Evolutionary conservation across 2,888 invertebrate genomes (phyloP).

Genomic region (Scaptomyza parva): DNA sequence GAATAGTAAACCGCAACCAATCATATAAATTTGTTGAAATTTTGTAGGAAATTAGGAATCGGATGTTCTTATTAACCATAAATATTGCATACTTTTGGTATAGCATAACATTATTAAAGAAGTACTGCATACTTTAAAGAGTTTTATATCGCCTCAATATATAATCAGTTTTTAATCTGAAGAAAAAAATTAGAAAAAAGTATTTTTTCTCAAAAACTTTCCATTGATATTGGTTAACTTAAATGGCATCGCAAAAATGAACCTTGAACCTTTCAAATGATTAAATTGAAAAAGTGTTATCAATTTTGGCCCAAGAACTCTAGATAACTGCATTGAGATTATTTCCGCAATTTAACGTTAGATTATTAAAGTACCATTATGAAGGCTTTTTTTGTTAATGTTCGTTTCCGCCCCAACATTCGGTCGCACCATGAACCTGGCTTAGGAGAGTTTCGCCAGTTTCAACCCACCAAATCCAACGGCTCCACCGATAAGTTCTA

Average conservation of each 20-base stretch:
- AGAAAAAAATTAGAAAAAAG: not conserved
- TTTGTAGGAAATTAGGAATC: no score
- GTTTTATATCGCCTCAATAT: not conserved
- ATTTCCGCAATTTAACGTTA: slow-evolving; percentile 23
- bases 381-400: slow-evolving; percentile 41
- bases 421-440: slow-evolving; percentile 66
- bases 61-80: not conserved
- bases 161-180: not conserved
- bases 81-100: slow-evolving; percentile 2
- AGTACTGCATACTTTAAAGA: slow-evolving; percentile 8
- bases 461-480: slow-evolving; percentile 84
- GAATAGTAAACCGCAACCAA: no score
- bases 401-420: slow-evolving; percentile 39
- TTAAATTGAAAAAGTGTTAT: slow-evolving; percentile 55
- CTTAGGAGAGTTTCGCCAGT: no score
- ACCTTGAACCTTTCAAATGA: slow-evolving; percentile 5
- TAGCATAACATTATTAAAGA: not conserved
- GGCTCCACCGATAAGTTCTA: slow-evolving; percentile 85
- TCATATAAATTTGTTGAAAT: no score
- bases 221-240: not conserved
- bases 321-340: not conserved
- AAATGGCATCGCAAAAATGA: not conserved
- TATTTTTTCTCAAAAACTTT: not conserved
- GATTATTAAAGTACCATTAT: slow-evolving; percentile 38
- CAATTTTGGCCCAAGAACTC: slow-evolving; percentile 13